Percentiles rank a stretch among this genome's conserved stretches.
These are phyloP conservation scores for Gisinianus flammeolus DNA, from an alignment of 2,888 invertebrate genomes.

Conservation along the genomic window DNA sequence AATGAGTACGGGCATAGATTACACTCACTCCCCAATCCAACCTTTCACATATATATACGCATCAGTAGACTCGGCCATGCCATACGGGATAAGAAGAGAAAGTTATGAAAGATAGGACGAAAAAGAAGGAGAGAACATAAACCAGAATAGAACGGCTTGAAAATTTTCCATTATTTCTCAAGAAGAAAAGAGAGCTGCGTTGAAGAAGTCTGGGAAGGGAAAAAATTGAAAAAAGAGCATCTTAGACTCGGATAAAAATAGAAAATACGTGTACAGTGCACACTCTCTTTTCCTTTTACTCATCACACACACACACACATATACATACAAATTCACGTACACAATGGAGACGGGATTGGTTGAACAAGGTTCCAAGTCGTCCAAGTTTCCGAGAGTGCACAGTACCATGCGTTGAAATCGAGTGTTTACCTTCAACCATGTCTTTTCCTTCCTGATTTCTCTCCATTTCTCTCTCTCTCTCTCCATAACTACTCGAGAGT, in stretches of 20 bases:
- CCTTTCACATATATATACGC: not conserved
- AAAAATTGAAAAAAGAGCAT: not conserved
- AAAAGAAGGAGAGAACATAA: not conserved
- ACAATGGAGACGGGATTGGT: not conserved
- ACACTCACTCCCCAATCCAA: not conserved
- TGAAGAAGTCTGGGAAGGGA: not conserved
- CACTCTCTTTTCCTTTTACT: too few relatives aligned
- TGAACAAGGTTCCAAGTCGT: not conserved
- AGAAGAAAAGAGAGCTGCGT: not conserved
- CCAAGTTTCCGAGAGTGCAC: not conserved
- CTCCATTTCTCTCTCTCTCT: too few relatives aligned
- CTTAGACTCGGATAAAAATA: not conserved
- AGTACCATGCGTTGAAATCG: too few relatives aligned
- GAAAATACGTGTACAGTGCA: too few relatives aligned
- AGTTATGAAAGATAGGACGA: not conserved
- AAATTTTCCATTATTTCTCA: constrained; percentile 5
- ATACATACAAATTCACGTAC: too few relatives aligned
- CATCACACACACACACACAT: too few relatives aligned
- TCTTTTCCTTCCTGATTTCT: constrained; percentile 1
- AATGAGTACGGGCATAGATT: not conserved
- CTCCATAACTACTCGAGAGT: too few relatives aligned
- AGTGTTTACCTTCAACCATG: not conserved
- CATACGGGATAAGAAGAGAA: not conserved
- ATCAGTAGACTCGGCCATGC: not conserved
- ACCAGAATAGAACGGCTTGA: not conserved